Evolutionary conservation across 2,113 vertebrate genomes (phyloP).

Genomic region (Xiphophorus couchianus): DNA sequence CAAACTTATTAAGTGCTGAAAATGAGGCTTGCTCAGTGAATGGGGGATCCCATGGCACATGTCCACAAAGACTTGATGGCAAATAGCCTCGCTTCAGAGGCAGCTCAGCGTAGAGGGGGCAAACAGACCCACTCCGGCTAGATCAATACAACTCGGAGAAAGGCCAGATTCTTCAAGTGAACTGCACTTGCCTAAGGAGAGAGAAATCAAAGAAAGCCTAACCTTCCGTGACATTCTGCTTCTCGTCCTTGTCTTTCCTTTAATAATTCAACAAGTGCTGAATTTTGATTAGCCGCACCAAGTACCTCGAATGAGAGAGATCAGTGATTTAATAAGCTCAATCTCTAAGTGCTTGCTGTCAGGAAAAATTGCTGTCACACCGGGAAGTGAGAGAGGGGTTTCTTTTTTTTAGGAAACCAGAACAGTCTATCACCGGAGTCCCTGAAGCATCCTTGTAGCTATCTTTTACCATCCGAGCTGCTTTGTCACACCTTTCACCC

Average conservation of each 20-base stretch:
- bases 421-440: constrained; percentile 10
- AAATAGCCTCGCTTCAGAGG: constrained; percentile 66
- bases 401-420: not conserved
- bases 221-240: constrained; percentile 55
- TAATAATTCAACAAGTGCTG: constrained; percentile 60
- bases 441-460: constrained; percentile 43
- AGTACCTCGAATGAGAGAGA: constrained; percentile 30
- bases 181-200: constrained; percentile 48
- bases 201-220: constrained; percentile 66
- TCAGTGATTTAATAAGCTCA: constrained; percentile 43
- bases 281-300: constrained; percentile 51
- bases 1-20: constrained; percentile 73
- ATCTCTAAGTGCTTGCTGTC: constrained; percentile 33
- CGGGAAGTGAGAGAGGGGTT: constrained; percentile 11
- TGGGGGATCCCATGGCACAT: constrained; percentile 68
- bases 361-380: constrained; percentile 11
- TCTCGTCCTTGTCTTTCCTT: constrained; percentile 40
- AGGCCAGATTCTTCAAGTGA: constrained; percentile 57
- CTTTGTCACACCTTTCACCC: constrained; percentile 20
- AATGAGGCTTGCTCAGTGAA: constrained; percentile 70
- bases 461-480: constrained; percentile 26
- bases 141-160: constrained; percentile 70
- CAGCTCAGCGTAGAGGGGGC: constrained; percentile 48
- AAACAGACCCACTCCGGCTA: constrained; percentile 57
- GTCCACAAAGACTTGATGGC: constrained; percentile 70